phyloP scores from a whole-genome alignment of 1,140 invertebrate species.

The Theocolax elegans region DNA sequence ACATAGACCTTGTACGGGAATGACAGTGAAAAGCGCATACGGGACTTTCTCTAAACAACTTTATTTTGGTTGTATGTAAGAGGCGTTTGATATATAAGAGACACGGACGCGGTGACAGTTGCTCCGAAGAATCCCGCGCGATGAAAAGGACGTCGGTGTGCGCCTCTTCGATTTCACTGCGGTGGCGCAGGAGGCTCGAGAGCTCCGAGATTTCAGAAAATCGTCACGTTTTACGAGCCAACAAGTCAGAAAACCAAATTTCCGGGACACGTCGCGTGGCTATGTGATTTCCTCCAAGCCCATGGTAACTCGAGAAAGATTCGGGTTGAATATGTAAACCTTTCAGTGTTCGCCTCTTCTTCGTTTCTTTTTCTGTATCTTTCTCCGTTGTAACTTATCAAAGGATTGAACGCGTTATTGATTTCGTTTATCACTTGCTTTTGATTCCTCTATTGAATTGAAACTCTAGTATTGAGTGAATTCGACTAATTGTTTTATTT shows the following conservation, averaged over 20 bases:
- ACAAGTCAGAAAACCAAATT: constrained; percentile 44
- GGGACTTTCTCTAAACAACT: constrained; percentile 4
- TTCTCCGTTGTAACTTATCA: background rate
- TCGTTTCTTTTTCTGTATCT: constrained; percentile 3
- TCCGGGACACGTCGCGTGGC: constrained; percentile 31
- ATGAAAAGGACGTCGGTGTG: constrained; percentile 11
- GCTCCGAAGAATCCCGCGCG: background rate
- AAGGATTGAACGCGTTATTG: constrained; percentile 17
- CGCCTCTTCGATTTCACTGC: constrained; percentile 11
- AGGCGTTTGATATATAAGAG: background rate
- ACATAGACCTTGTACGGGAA: too few species aligned
- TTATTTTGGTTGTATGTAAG: background rate
- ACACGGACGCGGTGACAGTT: background rate
- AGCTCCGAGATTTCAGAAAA: constrained; percentile 33
- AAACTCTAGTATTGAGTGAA: too few species aligned
- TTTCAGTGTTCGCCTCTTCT: background rate
- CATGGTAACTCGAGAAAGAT: constrained; percentile 26
- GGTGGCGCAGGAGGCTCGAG: too few species aligned
- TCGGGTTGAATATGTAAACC: constrained; percentile 30
- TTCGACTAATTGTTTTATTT: too few species aligned
- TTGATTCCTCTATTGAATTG: too few species aligned
- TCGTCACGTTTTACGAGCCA: constrained; percentile 40
- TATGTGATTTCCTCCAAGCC: constrained; percentile 24
- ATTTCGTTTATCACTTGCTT: too few species aligned
- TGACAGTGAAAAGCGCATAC: background rate